These are phyloP conservation scores for Calephelis perditalis DNA, from an alignment of 2,888 invertebrate genomes.

Conservation along the genomic window DNA sequence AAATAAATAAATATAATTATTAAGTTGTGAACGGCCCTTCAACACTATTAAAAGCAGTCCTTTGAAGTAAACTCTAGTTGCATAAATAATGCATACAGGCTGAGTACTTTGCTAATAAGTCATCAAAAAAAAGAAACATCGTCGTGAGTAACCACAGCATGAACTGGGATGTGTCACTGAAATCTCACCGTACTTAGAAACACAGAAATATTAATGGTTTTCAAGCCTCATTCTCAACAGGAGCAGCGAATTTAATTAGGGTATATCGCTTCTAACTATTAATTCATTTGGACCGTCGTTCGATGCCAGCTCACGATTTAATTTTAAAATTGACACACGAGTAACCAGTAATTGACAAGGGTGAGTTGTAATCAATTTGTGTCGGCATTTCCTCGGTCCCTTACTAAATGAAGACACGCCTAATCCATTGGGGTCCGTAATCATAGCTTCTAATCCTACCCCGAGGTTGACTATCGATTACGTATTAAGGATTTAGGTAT, in stretches of 20 bases:
- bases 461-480: conserved; percentile 26
- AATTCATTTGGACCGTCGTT: conserved; percentile 5
- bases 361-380: conserved; percentile 14
- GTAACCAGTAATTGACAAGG: conserved; percentile 14
- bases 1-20: no score
- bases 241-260: conserved; percentile 3
- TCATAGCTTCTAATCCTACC: conserved; percentile 23
- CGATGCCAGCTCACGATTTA: conserved; percentile 1
- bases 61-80: no score
- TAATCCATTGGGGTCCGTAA: conserved; percentile 32
- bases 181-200: no score
- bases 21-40: no score
- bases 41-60: no score
- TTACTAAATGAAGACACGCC: conserved; percentile 28
- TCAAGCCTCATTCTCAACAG: background rate
- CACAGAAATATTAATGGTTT: background rate
- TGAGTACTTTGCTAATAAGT: no score
- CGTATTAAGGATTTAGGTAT: conserved; percentile 19
- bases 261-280: background rate
- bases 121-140: no score
- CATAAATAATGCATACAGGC: no score
- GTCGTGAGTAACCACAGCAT: no score
- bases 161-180: no score
- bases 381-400: conserved; percentile 15
- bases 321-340: conserved; percentile 13